Percentiles rank a stretch among this genome's conserved stretches.
Conservation (phyloP, 2,113 vertebrate genomes). For the Sclerurus mexicanus region DNA sequence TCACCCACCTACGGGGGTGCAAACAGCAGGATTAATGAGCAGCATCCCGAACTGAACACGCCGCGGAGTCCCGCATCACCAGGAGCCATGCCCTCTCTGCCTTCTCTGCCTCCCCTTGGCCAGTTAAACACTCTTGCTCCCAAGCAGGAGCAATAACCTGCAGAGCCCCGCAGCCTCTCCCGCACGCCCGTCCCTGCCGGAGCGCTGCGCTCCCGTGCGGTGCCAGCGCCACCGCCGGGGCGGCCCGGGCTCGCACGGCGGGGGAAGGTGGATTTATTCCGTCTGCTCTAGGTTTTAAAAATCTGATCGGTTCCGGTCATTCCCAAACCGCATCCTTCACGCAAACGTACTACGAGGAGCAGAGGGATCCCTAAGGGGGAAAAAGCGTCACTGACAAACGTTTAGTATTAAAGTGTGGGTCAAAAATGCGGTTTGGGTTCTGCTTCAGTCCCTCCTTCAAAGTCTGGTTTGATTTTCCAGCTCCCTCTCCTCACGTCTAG, state of each 20-base stretch:
- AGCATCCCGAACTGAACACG: fast-evolving
- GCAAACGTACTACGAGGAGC: fast-evolving
- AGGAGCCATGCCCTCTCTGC: fast-evolving
- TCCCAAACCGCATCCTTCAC: fast-evolving
- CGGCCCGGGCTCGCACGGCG: not conserved
- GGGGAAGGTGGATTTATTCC: fast-evolving
- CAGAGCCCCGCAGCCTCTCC: not conserved
- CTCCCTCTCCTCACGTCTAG: not conserved
- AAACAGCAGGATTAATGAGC: fast-evolving
- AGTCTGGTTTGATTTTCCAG: conserved; percentile 22
- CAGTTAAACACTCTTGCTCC: fast-evolving
- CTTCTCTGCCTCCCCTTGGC: too few species aligned
- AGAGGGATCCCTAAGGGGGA: not conserved
- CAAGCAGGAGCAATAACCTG: not conserved
- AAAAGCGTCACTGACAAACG: fast-evolving
- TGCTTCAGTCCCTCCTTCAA: not conserved
- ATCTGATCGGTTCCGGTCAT: fast-evolving
- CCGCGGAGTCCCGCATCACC: fast-evolving
- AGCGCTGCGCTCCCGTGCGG: fast-evolving
- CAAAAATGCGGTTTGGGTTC: not conserved
- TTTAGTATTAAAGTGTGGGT: fast-evolving
- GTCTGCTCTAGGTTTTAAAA: fast-evolving
- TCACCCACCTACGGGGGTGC: fast-evolving
- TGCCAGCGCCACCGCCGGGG: not conserved
- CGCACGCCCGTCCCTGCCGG: not conserved